Evolutionary conservation across 2,113 vertebrate species (phyloP).

Genomic region (Atlantisia rogersi): DNA sequence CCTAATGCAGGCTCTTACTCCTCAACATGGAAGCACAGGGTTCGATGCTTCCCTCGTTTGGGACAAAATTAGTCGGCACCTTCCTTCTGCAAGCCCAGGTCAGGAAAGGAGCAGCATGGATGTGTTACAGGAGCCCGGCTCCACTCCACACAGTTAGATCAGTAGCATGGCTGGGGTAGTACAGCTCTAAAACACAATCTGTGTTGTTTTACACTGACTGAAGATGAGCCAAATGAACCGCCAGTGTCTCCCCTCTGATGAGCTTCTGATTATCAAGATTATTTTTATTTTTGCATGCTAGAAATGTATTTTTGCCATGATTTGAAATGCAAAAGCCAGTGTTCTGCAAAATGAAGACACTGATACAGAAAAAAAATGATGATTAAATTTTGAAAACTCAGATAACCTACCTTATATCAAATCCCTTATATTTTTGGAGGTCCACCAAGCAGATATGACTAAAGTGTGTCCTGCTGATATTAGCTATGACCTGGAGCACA

Average conservation of each 20-base stretch:
- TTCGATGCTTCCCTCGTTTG: not conserved
- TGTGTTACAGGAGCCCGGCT: not conserved
- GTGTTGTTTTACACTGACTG: not conserved
- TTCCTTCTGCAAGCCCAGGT: not conserved
- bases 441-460: not conserved
- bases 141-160: rapidly evolving
- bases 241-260: not conserved
- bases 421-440: not conserved
- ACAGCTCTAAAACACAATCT: not conserved
- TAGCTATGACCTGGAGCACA: not conserved
- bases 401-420: not conserved
- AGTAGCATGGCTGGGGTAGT: rapidly evolving
- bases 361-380: not conserved
- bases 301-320: not conserved
- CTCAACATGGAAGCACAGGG: rapidly evolving
- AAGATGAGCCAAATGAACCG: not conserved
- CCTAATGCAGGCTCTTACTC: rapidly evolving
- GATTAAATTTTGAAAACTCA: not conserved
- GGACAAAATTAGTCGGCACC: not conserved
- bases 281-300: not conserved
- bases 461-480: not conserved
- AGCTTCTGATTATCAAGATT: not conserved
- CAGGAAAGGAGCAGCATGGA: not conserved
- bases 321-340: not conserved
- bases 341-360: not conserved